Percentiles rank a stretch among this genome's conserved stretches.
Evolutionary conservation across 2,113 vertebrate genomes (phyloP).

Genomic region (Coracopsis vasa): DNA sequence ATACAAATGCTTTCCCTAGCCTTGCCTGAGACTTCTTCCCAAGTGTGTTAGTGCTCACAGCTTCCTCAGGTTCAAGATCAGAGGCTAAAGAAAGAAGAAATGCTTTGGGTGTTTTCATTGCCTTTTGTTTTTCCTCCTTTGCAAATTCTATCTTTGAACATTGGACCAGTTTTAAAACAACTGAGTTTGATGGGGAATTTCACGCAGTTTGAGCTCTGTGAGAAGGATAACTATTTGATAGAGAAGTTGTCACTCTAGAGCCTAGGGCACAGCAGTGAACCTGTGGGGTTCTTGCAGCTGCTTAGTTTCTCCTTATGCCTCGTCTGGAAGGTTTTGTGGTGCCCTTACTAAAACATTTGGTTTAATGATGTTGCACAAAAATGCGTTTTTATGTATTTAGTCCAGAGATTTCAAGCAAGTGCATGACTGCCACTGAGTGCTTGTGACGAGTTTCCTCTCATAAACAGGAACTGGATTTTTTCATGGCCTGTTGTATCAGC

Average conservation of each 20-base stretch:
- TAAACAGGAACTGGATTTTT: not conserved
- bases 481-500: not conserved
- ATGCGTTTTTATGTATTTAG: not conserved
- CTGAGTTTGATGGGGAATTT: not conserved
- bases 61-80: not conserved
- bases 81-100: not conserved
- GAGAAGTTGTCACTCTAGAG: not conserved
- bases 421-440: not conserved
- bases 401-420: not conserved
- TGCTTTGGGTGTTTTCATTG: not conserved
- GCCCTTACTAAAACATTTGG: not conserved
- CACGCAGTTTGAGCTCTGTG: not conserved
- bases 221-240: not conserved
- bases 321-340: not conserved
- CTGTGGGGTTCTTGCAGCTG: not conserved
- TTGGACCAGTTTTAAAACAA: not conserved
- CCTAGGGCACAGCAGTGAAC: not conserved
- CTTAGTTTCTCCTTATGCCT: not conserved
- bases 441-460: not conserved
- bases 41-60: not conserved
- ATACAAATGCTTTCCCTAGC: not conserved
- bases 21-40: not conserved
- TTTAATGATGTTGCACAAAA: not conserved
- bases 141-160: not conserved
- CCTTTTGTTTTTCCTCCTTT: not conserved